phyloP scores from a whole-genome alignment of 1,140 invertebrate species.

The Trissolcus basalis region DNA sequence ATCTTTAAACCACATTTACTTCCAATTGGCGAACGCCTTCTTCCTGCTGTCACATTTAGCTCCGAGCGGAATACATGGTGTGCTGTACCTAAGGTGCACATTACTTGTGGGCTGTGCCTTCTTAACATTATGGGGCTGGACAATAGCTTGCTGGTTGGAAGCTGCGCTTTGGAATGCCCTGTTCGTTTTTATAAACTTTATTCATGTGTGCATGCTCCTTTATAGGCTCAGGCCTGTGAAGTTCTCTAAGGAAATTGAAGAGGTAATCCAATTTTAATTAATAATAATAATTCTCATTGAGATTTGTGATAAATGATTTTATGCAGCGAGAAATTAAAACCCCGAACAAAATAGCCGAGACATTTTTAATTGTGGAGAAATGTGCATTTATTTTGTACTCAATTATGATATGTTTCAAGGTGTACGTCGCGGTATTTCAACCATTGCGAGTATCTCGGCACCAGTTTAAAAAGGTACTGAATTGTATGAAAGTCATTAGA shows the following conservation, averaged over 20 bases:
- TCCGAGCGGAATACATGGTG: slow-evolving; percentile 85
- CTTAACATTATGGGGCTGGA: slow-evolving; percentile 88
- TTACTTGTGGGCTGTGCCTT: slow-evolving; percentile 87
- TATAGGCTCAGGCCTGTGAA: slow-evolving; percentile 88
- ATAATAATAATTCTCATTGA: background rate
- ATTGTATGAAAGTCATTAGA: slow-evolving; percentile 87
- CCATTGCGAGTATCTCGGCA: slow-evolving; percentile 87
- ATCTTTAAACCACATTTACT: slow-evolving; percentile 83
- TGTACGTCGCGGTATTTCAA: slow-evolving; percentile 88
- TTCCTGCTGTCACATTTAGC: slow-evolving; percentile 88
- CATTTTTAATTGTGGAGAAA: background rate
- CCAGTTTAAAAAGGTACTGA: slow-evolving; percentile 88
- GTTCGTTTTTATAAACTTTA: slow-evolving; percentile 88
- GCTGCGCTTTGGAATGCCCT: slow-evolving; percentile 90
- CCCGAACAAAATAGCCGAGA: too few relatives aligned
- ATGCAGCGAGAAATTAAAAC: background rate
- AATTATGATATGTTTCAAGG: slow-evolving; percentile 75
- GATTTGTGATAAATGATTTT: background rate
- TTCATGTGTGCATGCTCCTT: slow-evolving; percentile 87
- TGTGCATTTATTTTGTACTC: background rate
- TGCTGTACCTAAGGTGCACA: slow-evolving; percentile 85
- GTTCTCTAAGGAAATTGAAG: slow-evolving; percentile 90
- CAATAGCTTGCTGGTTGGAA: slow-evolving; percentile 89
- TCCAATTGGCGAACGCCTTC: slow-evolving; percentile 89
- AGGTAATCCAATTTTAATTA: slow-evolving; percentile 75